phyloP scores from a whole-genome alignment of 1,140 invertebrate species.

The Wiebesia pumilae region DNA sequence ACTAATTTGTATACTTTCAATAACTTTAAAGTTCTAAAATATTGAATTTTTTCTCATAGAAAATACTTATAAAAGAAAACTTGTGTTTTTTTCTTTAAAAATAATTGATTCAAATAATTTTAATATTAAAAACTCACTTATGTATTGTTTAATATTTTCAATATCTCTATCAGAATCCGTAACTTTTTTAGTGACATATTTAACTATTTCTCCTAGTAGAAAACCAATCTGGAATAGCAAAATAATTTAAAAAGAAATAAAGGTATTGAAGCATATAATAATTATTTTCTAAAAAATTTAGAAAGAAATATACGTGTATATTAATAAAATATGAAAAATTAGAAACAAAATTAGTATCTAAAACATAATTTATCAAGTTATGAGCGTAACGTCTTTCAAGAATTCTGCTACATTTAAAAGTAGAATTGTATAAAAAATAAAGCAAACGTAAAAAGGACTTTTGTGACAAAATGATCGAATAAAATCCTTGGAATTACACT shows the following conservation, averaged over 20 bases:
- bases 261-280: no score
- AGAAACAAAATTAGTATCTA: not conserved
- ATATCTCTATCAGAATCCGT: slow-evolving; percentile 79
- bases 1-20: not conserved
- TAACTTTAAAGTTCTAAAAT: no score
- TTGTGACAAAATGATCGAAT: not conserved
- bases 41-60: no score
- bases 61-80: no score
- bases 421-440: no score
- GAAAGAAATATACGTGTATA: no score
- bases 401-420: no score
- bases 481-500: not conserved
- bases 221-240: slow-evolving; percentile 78
- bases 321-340: no score
- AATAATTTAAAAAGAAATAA: not conserved
- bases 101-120: not conserved
- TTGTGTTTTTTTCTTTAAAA: not conserved
- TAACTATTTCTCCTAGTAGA: slow-evolving; percentile 78
- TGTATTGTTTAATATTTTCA: slow-evolving; percentile 76
- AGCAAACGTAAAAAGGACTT: no score
- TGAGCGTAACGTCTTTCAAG: no score
- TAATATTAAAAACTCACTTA: slow-evolving; percentile 69
- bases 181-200: slow-evolving; percentile 79
- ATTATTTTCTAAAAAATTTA: no score
- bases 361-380: no score